Percentiles rank a stretch among this genome's conserved stretches.
Conservation (phyloP, 2,113 vertebrate species). For the Psittacula cyanocephala region DNA sequence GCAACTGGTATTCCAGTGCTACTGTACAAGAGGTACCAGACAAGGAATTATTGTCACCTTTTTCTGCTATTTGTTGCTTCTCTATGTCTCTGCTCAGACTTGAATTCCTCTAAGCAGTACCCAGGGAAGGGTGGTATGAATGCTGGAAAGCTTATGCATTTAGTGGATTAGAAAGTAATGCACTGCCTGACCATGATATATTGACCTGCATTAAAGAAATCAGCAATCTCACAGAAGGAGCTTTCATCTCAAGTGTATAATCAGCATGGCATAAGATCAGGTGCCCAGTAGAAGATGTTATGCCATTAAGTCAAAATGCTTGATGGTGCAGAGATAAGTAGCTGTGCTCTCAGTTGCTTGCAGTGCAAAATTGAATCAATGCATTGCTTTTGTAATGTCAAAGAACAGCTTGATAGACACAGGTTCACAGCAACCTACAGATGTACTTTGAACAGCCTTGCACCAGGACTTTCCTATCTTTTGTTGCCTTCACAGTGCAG, state of each 20-base stretch:
- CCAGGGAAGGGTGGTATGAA: background rate
- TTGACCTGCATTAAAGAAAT: background rate
- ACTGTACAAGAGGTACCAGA: accelerated
- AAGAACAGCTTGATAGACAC: background rate
- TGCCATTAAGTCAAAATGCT: background rate
- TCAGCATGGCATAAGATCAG: background rate
- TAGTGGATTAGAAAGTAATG: background rate
- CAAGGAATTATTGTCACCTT: background rate
- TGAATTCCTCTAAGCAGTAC: background rate
- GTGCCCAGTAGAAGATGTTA: background rate
- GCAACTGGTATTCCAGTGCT: background rate
- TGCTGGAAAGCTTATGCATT: background rate
- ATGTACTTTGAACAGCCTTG: background rate
- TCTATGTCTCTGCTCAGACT: background rate
- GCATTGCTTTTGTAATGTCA: background rate
- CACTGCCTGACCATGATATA: background rate
- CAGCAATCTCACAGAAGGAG: background rate
- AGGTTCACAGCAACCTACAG: background rate
- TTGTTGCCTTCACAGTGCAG: accelerated
- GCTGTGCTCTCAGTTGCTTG: background rate
- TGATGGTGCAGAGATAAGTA: slow-evolving; percentile 14
- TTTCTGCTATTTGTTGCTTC: background rate
- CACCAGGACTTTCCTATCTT: background rate
- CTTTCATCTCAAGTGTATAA: background rate
- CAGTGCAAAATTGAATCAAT: background rate